Evolutionary conservation across 2,888 invertebrate genomes (phyloP).

Genomic region (Cancer borealis): DNA sequence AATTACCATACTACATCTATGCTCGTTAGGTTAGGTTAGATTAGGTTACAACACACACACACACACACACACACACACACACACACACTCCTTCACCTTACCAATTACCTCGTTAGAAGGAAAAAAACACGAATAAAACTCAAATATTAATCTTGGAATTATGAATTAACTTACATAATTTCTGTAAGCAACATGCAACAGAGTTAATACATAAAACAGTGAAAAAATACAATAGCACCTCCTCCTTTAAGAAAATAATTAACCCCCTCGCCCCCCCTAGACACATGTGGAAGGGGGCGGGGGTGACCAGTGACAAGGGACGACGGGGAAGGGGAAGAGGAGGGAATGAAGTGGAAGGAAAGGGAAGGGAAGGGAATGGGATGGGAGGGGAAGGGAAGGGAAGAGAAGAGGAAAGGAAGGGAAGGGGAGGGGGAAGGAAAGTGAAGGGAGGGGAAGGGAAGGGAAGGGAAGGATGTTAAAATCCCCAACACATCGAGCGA

Average conservation of each 20-base stretch:
- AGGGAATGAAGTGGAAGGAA: neutral
- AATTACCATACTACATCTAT: no score
- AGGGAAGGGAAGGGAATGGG: neutral
- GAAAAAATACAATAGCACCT: slow-evolving; percentile 4
- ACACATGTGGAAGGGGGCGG: neutral
- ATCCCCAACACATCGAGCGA: no score
- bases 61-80: no score
- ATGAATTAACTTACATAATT: neutral
- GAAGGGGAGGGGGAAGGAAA: neutral
- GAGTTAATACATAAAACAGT: neutral
- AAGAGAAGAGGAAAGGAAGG: neutral
- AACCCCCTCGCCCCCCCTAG: neutral
- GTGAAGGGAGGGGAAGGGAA: neutral
- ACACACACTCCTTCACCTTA: no score
- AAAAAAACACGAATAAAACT: neutral
- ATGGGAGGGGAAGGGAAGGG: neutral
- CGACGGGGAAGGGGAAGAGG: neutral
- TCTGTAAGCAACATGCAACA: slow-evolving; percentile 13
- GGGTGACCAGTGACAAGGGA: neutral
- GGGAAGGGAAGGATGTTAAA: neutral
- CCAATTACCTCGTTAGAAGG: neutral
- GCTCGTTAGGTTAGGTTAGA: no score
- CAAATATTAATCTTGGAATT: neutral
- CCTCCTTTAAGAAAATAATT: neutral
- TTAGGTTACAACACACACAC: no score